Conservation (phyloP, 2,888 invertebrate species). For the Amaurobius ferox region DNA sequence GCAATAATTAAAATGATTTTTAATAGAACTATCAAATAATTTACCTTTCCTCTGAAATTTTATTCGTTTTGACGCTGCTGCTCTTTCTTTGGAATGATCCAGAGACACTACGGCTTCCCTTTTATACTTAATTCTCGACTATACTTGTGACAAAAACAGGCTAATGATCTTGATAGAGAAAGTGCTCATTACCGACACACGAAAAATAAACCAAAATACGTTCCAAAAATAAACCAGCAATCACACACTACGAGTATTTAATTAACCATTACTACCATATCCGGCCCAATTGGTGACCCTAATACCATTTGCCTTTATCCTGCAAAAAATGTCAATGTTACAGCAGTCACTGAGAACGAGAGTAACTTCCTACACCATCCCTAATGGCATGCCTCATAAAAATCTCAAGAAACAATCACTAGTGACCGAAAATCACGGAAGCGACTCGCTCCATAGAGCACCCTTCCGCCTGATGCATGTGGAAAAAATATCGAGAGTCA, state of each 20-base stretch:
- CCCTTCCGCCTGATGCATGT: not conserved
- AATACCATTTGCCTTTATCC: not conserved
- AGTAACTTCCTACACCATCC: not conserved
- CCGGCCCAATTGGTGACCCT: slow-evolving; percentile 6
- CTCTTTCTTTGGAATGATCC: too few species aligned
- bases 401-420: not conserved
- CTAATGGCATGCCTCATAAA: not conserved
- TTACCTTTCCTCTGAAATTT: too few species aligned
- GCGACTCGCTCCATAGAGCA: not conserved
- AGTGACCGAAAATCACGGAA: not conserved
- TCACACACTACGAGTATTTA: not conserved
- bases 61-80: too few species aligned
- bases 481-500: not conserved
- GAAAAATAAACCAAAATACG: too few species aligned
- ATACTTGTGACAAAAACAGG: too few species aligned
- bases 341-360: slow-evolving; percentile 20
- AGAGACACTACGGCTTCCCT: too few species aligned
- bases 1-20: too few species aligned
- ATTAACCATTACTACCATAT: slow-evolving; percentile 8
- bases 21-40: too few species aligned
- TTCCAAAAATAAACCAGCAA: slow-evolving; percentile 3
- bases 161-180: too few species aligned
- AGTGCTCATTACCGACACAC: too few species aligned
- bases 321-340: slow-evolving; percentile 31
- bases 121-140: too few species aligned